phyloP scores from a whole-genome alignment of 2,888 invertebrate species.

The Aspidiotus rigidus region DNA sequence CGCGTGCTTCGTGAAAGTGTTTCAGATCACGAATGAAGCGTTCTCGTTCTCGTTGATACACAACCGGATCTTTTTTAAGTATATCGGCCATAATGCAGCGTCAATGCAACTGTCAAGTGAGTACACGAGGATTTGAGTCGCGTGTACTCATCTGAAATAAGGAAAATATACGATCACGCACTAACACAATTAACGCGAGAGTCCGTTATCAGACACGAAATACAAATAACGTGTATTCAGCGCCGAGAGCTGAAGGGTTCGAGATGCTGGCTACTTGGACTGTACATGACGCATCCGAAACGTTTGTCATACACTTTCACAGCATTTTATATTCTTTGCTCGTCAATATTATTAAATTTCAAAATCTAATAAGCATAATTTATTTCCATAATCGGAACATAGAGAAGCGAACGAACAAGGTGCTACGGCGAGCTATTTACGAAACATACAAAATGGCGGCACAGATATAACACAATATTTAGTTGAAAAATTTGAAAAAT shows the following conservation, averaged over 20 bases:
- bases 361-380: conserved; percentile 3
- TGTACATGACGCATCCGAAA: conserved; percentile 4
- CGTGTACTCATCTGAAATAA: conserved; percentile 27
- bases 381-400: conserved; percentile 14
- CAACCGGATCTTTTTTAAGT: conserved; percentile 55
- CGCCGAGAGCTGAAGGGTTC: conserved; percentile 17
- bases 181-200: conserved; percentile 13
- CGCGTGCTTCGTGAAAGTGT: conserved; percentile 83
- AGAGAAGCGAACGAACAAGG: conserved; percentile 31
- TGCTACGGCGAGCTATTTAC: conserved; percentile 31
- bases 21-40: conserved; percentile 74
- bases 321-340: background rate
- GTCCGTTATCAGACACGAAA: conserved; percentile 17
- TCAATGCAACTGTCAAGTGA: conserved; percentile 22
- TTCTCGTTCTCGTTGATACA: conserved; percentile 67
- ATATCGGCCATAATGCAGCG: conserved; percentile 38
- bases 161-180: conserved; percentile 12
- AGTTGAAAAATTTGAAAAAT: conserved; percentile 23
- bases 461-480: conserved; percentile 28
- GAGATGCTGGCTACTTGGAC: conserved; percentile 12
- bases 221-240: conserved; percentile 14
- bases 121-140: conserved; percentile 17
- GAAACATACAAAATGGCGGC: conserved; percentile 33
- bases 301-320: background rate
- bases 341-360: too few relatives aligned